Evolutionary conservation across 2,113 vertebrate genomes (phyloP), one percentile per base, ranked within the genome.

Genomic region (Toxotes chatareus): DNA sequence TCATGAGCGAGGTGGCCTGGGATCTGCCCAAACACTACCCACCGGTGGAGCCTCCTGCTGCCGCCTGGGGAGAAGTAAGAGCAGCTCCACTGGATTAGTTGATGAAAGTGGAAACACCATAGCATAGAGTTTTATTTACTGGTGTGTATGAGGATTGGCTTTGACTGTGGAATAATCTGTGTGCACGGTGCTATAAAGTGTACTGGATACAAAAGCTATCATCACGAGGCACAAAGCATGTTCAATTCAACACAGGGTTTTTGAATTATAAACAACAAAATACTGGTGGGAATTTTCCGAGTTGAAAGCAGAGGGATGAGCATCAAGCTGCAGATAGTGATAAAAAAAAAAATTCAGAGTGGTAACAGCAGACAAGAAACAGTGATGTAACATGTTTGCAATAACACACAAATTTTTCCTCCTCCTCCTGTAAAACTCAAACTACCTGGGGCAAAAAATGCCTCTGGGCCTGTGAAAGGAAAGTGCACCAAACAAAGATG

Each of bases 1-100:
- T 99, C 92, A 99, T 99, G 98, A 96, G 74, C 1, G 90, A 98
- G 79, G 97, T 99, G 0, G 98, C 98, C 0, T 99, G 98, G 98
- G 98, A 99, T 82, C 92, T 99, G 87, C 96, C 97, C 17, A 97
- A 97, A 62, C 97, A 96, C 88, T 99, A 99, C 91, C 98, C 98
- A 0, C 97, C 97, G 0, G 98, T 99, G 93, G 98, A 99, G 87
- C 98, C 98, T 9, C 96, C 97, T 0, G 97, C 98, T 0, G 97
- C 96, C 0, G 98, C 98, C 0, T 99, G 98, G 98, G 98, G 98
- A 74, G 97, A 98, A 96, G 98, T 97, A 91, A 53, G 19, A 53
- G 17, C 49, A 53, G 49, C 19, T n/a, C 49, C 2, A n/a, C 49
- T 53, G 4, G 19, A 7, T 21, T 21, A 44, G 42, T 44, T 44